A percentile compares a stretch with the other conserved stretches of the same genome.
Conservation (phyloP, 2,113 vertebrate genomes). For the Malurus alboscapulatus region DNA sequence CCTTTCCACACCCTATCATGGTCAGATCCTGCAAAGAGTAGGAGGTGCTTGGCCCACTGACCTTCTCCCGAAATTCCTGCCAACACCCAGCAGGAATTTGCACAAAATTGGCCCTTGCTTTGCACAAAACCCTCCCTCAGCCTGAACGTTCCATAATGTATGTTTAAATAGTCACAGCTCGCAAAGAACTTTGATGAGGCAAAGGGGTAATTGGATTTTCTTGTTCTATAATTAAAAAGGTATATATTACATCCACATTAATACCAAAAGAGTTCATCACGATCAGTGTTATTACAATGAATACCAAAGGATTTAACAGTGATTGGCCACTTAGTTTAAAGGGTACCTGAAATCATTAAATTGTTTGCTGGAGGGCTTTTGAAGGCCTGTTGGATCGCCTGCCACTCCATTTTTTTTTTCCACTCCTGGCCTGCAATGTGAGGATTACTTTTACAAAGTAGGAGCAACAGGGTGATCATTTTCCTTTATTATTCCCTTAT, state of each 20-base stretch:
- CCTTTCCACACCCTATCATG: background rate
- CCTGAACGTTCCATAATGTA: slow-evolving; percentile 59
- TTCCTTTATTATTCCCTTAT: slow-evolving; percentile 68
- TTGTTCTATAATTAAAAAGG: slow-evolving; percentile 75
- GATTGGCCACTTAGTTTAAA: slow-evolving; percentile 73
- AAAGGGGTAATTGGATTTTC: slow-evolving; percentile 74
- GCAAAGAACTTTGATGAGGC: slow-evolving; percentile 68
- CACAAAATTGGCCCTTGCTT: background rate
- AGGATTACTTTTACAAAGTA: slow-evolving; percentile 45
- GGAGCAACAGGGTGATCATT: slow-evolving; percentile 54
- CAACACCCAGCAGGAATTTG: background rate
- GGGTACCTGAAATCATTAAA: slow-evolving; percentile 70
- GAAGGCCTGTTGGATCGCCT: slow-evolving; percentile 22
- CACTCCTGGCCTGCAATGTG: slow-evolving; percentile 26
- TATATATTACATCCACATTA: slow-evolving; percentile 71
- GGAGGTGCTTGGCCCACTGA: background rate
- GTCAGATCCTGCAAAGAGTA: background rate
- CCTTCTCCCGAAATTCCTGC: background rate
- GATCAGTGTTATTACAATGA: slow-evolving; percentile 71
- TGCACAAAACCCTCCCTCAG: background rate
- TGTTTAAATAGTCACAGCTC: slow-evolving; percentile 60
- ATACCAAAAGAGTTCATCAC: slow-evolving; percentile 69
- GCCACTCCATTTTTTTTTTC: background rate
- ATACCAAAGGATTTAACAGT: slow-evolving; percentile 67
- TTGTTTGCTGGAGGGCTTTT: slow-evolving; percentile 68